phyloP scores from a whole-genome alignment of 1,140 invertebrate species.

The Hetaerina americana region DNA sequence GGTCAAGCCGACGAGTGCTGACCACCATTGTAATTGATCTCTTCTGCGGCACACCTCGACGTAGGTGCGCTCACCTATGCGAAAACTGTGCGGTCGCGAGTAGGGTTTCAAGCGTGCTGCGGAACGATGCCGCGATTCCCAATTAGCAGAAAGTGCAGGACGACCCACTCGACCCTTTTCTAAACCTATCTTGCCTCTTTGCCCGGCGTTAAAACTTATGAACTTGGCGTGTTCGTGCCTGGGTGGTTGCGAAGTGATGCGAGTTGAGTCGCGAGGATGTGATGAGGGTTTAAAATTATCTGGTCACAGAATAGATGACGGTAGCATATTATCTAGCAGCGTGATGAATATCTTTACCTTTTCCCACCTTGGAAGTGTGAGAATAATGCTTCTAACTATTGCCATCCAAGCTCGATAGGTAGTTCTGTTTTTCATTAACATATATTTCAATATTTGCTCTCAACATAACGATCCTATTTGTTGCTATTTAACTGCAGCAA shows the following conservation, averaged over 20 bases:
- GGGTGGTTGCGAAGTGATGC: not conserved
- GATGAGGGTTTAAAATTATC: not conserved
- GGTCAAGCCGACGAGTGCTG: not conserved
- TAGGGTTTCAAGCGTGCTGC: not conserved
- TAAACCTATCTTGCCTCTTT: not conserved
- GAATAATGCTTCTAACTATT: too few relatives aligned
- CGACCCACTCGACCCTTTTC: not conserved
- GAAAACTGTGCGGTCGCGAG: not conserved
- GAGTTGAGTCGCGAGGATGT: too few relatives aligned
- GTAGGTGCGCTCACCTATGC: not conserved
- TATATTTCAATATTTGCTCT: too few relatives aligned
- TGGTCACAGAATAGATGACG: too few relatives aligned
- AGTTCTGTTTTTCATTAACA: too few relatives aligned
- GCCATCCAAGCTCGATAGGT: too few relatives aligned
- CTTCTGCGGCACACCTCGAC: not conserved
- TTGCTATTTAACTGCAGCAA: too few relatives aligned
- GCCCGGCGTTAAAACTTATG: not conserved
- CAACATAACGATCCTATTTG: too few relatives aligned
- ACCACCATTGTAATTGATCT: not conserved
- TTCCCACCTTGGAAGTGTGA: too few relatives aligned
- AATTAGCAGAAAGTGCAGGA: not conserved
- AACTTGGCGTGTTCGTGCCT: not conserved
- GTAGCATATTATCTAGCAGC: too few relatives aligned
- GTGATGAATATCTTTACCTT: too few relatives aligned
- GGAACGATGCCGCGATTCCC: not conserved